A percentile compares a stretch with the other conserved stretches of the same genome.
Conservation (phyloP, 2,113 vertebrate species). For the Dicentrarchus labrax region DNA sequence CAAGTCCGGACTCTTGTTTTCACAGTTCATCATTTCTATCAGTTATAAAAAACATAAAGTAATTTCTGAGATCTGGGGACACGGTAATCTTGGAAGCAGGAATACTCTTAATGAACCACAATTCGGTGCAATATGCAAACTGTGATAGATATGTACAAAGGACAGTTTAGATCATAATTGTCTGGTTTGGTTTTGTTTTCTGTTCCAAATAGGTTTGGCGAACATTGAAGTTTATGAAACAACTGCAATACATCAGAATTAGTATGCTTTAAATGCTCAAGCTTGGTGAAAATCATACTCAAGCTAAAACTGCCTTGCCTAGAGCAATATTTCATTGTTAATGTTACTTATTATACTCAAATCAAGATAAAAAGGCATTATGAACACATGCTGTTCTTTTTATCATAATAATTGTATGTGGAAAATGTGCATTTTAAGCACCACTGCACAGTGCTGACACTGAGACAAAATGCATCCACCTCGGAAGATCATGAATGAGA, state of each 20-base stretch:
- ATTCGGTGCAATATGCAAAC: background rate
- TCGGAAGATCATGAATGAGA: slow-evolving; percentile 38
- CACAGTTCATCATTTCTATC: background rate
- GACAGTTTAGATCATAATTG: background rate
- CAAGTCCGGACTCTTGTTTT: background rate
- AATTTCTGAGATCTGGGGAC: background rate
- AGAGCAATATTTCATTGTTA: background rate
- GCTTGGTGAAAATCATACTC: background rate
- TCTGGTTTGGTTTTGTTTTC: background rate
- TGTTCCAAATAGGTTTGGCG: background rate
- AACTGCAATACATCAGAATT: background rate
- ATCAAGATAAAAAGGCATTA: background rate
- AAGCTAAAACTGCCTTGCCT: background rate
- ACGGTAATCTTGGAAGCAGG: no score
- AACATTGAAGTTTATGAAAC: background rate
- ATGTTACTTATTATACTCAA: background rate
- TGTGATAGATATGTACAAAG: background rate
- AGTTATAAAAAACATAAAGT: background rate
- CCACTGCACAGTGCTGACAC: background rate
- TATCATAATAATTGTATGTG: background rate
- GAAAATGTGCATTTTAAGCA: slow-evolving; percentile 9
- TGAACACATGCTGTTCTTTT: background rate
- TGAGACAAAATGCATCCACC: slow-evolving; percentile 32
- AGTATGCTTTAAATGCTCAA: background rate
- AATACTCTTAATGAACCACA: background rate